Conservation (phyloP, 35 echinoderm and acorn worm genomes). For the Chiridota heheva region DNA sequence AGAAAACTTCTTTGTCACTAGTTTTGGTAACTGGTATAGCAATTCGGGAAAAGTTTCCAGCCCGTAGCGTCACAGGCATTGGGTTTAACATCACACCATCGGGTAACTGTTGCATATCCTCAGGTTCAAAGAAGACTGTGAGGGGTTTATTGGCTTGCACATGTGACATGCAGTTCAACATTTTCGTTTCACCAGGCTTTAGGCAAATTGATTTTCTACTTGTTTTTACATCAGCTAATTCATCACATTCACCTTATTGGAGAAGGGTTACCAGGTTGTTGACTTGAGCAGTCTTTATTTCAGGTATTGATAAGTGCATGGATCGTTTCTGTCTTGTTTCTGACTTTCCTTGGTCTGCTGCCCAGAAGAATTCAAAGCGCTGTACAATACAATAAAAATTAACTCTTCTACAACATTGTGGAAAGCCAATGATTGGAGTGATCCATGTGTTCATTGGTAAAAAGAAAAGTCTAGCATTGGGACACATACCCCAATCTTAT, state of each 20-base stretch:
- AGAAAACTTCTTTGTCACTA: not conserved
- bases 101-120: not conserved
- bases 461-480: no score
- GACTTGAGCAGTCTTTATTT: not conserved
- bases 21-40: constrained; percentile 20
- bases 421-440: no score
- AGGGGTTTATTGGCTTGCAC: not conserved
- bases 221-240: not conserved
- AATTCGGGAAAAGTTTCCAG: not conserved
- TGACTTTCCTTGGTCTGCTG: no score
- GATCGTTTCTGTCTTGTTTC: no score
- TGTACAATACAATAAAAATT: no score
- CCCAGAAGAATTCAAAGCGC: no score
- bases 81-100: not conserved
- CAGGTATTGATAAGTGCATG: no score
- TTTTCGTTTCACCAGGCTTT: not conserved
- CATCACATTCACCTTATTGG: not conserved
- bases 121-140: constrained; percentile 30
- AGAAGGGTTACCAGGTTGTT: not conserved
- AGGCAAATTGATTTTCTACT: not conserved
- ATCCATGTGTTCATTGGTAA: no score
- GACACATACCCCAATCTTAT: no score
- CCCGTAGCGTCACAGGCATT: not conserved
- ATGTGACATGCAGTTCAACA: constrained; percentile 14
- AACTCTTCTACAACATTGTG: no score